Evolutionary conservation across 2,113 vertebrate species (phyloP), one percentile per base, ranked within the genome.

Genomic region (Malurus alboscapulatus): DNA sequence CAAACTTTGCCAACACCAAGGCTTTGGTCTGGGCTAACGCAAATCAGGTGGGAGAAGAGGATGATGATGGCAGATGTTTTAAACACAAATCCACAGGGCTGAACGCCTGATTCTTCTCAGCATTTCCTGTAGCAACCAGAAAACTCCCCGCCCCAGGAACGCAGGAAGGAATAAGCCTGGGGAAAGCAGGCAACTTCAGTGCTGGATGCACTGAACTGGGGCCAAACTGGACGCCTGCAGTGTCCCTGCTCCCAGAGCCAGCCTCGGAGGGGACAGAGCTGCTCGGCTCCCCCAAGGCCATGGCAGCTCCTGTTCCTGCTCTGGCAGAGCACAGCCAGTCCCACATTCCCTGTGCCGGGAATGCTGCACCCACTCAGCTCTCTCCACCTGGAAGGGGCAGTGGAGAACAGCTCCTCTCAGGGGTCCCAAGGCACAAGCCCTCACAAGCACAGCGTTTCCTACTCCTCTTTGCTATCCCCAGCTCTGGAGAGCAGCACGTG

Each of bases 401-500:
- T 9, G 21, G 69, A 77, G 77, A 34, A 63, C 4, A 45, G 47
- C 26, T 73, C 71, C 29, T 79, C 73, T 27, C 18, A 2, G 29
- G 57, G 42, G 25, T 48, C 53, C 62, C 87, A 73, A 88, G 87
- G 57, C 63, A 84, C 82, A 51, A 1, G 1, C 48, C 81, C 81
- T 82, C 89, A 47, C 44, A 67, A 82, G 62, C 85, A 77, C 79
- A 92, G 73, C 6, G 0, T 61, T 65, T 76, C 87, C 87, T 76
- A 16, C 84, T 68, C 66, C 78, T 87, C 81, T 67, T 36, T 6
- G 50, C 91, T 90, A 75, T 71, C 81, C 65, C 84, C 89, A 92
- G 92, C 92, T 90, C 93, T 74, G 87, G 89, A 40, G 76, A 92
- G 89, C 94, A 92, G 94, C 96, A 90, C 3, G 14, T 62, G 30